Conservation (phyloP, 2,888 invertebrate genomes). For the Amphipyra berbera region DNA sequence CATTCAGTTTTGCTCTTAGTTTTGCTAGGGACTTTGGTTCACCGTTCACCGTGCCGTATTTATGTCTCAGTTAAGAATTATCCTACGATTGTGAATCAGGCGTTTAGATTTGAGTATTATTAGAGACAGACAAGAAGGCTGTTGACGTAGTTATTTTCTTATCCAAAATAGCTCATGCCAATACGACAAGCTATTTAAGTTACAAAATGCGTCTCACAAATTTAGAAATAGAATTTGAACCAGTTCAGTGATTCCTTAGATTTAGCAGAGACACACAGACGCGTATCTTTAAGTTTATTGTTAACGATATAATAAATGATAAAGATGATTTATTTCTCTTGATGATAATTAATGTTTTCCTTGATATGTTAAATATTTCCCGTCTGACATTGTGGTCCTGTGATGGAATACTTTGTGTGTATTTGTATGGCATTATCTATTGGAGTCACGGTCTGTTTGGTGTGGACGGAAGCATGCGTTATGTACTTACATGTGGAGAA, state of each 20-base stretch:
- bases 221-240: slow-evolving; percentile 16
- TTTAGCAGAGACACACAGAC: slow-evolving; percentile 19
- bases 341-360: slow-evolving; percentile 57
- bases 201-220: slow-evolving; percentile 14
- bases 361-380: slow-evolving; percentile 49
- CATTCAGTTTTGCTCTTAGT: no score
- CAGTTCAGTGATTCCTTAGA: slow-evolving; percentile 22
- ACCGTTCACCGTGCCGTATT: no score
- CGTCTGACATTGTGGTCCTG: slow-evolving; percentile 53
- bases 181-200: slow-evolving; percentile 4
- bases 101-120: no score
- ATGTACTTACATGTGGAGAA: slow-evolving; percentile 5
- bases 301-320: slow-evolving; percentile 26
- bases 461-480: slow-evolving; percentile 27
- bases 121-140: not conserved
- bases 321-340: slow-evolving; percentile 43
- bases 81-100: no score
- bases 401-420: slow-evolving; percentile 21
- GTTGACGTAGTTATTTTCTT: slow-evolving; percentile 1
- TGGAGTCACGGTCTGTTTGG: slow-evolving; percentile 51
- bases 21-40: no score
- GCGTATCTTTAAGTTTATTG: slow-evolving; percentile 40
- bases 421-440: slow-evolving; percentile 46
- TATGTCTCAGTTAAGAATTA: no score
- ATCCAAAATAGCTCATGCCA: slow-evolving; percentile 8